phyloP scores from a whole-genome alignment of 2,797 vertebrate species.

The Arctocebus calabarensis region DNA sequence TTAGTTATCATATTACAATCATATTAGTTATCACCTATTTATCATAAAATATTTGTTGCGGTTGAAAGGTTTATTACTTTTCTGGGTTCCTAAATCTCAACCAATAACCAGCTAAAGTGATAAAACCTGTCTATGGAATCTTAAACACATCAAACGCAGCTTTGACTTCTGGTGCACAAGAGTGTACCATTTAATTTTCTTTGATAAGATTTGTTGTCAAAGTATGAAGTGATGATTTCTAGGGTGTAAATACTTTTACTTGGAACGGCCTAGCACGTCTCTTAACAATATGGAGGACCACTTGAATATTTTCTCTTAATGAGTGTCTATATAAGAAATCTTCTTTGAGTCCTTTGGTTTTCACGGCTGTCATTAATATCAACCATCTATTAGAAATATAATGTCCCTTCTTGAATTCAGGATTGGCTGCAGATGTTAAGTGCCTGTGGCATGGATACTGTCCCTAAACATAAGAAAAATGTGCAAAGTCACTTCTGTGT shows the following conservation, averaged over 20 bases:
- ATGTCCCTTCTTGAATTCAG: slow-evolving; percentile 32
- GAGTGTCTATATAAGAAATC: slow-evolving; percentile 43
- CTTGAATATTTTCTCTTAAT: slow-evolving; percentile 15
- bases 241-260: slow-evolving; percentile 7
- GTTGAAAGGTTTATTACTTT: neutral
- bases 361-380: slow-evolving; percentile 45
- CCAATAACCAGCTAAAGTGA: no score
- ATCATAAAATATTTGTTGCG: neutral
- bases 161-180: neutral
- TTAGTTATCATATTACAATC: no score
- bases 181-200: slow-evolving; percentile 14
- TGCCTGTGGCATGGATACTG: neutral
- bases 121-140: neutral
- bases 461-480: slow-evolving; percentile 65
- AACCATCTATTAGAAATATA: slow-evolving; percentile 37
- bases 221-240: slow-evolving; percentile 41
- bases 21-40: neutral
- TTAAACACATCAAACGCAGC: slow-evolving; percentile 8
- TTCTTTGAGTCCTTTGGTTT: slow-evolving; percentile 1
- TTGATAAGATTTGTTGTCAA: slow-evolving; percentile 9
- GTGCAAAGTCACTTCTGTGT: slow-evolving; percentile 71
- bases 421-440: slow-evolving; percentile 45
- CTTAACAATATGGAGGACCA: neutral
- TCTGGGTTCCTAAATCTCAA: no score
- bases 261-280: neutral